Conservation (phyloP, 2,888 invertebrate genomes). For the Eustalomyia histrio region DNA sequence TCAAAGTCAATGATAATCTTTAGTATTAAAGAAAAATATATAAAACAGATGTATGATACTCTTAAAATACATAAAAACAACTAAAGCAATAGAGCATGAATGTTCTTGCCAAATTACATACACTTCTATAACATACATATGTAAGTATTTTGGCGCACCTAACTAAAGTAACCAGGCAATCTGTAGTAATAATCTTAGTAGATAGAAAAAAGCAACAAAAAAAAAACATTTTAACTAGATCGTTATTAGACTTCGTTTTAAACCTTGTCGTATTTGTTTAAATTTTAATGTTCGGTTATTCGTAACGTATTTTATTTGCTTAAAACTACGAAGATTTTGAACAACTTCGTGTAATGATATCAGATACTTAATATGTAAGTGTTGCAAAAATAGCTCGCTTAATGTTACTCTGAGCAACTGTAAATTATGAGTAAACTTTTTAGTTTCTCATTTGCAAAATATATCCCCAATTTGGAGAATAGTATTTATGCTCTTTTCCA, state of each 20-base stretch:
- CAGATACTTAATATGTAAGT: neutral
- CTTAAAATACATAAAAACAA: neutral
- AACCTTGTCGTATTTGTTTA: conserved; percentile 11
- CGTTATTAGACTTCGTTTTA: conserved; percentile 46
- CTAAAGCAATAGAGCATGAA: conserved; percentile 51
- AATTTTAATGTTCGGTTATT: neutral
- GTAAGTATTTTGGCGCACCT: conserved; percentile 55
- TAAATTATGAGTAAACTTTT: neutral
- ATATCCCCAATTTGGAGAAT: neutral
- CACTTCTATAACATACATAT: conserved; percentile 9
- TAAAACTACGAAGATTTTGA: neutral
- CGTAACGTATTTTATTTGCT: neutral
- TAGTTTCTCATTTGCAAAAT: neutral
- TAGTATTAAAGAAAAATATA: conserved; percentile 19
- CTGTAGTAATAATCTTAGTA: conserved; percentile 47
- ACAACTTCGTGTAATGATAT: neutral
- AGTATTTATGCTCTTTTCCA: neutral
- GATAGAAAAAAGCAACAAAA: neutral
- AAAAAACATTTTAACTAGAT: conserved; percentile 38
- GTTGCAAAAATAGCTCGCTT: too few relatives aligned
- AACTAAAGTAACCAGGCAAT: conserved; percentile 2
- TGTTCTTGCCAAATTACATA: conserved; percentile 31
- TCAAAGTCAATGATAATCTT: conserved; percentile 48
- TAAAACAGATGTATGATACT: conserved; percentile 37
- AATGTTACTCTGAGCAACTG: neutral